Base-by-base conservation (phyloP, 2,888 invertebrate genomes). In the Campoplex nolae region DNA sequence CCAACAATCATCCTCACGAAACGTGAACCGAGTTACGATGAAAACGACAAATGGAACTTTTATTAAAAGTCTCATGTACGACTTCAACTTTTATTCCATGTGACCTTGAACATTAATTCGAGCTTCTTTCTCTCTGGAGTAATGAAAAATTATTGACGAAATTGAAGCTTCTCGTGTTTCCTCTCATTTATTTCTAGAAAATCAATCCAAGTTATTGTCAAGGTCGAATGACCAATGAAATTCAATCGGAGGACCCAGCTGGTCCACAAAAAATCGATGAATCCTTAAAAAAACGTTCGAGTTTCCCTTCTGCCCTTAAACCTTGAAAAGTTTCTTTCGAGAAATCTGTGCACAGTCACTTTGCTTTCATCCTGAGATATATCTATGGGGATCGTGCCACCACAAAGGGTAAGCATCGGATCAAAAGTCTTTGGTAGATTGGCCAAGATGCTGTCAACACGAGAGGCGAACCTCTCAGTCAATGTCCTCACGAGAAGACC, bases 21-120 rank as follows among this genome's bases (percentile, higher is more conserved):
- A 68, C 42, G 32, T 23, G 73, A 81, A 62, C 54, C 67, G 67
- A 65, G 65, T 81, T 65, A 74, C 67, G 81, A 74, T 51, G 67
- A 75, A 38, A 68, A 65, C 75, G 82, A 82, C 82, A 56, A 82
- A 82, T 75, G 45, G 75, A 68, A 68, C 75, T 42, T 82, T 56
- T 23, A 82, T 82, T 74, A 82, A 75, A 45, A 28, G 67, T 16
- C 16, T 38, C 38, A 54, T 16, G 32, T n/a, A 32, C 65, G n/a
- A 18, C 18, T 8, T 58, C 32, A 23, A 42, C 45, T 42, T 62
- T 23, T 42, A 0, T 28, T 9, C 28, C 1, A 0, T 16, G 32
- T 32, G 62, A 62, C 62, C 62, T 62, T 62, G 62, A 62, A 32
- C 16, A 32, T 32, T 16, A 16, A 32, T 32, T 32, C 16, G 16